Base-by-base conservation (phyloP, 1,140 invertebrate species). In the Pemphigus obesinymphae region DNA sequence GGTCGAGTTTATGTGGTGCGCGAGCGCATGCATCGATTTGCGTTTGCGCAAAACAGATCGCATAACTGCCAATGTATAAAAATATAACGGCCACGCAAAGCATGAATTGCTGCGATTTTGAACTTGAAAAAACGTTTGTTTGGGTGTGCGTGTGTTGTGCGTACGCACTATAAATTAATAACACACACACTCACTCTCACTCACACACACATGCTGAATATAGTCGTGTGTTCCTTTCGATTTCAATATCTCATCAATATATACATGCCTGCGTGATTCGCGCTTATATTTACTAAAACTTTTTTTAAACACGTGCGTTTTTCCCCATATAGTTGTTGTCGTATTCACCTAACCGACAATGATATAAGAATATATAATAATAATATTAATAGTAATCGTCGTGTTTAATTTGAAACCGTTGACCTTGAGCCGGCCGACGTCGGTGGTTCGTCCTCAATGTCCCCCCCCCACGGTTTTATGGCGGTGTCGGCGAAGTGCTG, bases 341-440 rank as follows among this genome's bases (percentile, higher is more conserved):
- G 13, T 50, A 15, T 5, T 29, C 20, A 17, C 31, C 17, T n/a
- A n/a, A 13, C n/a, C 26, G 31, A 37, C 73, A 23, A 40, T 40
- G n/a, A 55, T 26, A 37, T 34, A n/a, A 10, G 15, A 55, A n/a
- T n/a, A n/a, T n/a, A n/a, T n/a, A n/a, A 53, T 75, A 31, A 31
- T 68, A 23, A 13, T 40, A 2, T n/a, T 68, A 43, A 70, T 50
- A 75, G 48, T 40, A 20, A n/a, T 34, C 26, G 29, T 75, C 1
- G 45, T 13, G 50, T 76, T 43, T 29, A 43, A 61, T 61, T 80
- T 80, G 13, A 20, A 61, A 26, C 37, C 23, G 37, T 45, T 63
- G 76, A 80, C 76, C 76, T 80, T 80, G 55, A 80, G 63, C 37
- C 20, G 23, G 17, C 10, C 31, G n/a, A n/a, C 48, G 73, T 34